phyloP scores from a whole-genome alignment of 30 jellyfish, hydroid and myxozoan genomes.

The Turritopsis dohrnii region DNA sequence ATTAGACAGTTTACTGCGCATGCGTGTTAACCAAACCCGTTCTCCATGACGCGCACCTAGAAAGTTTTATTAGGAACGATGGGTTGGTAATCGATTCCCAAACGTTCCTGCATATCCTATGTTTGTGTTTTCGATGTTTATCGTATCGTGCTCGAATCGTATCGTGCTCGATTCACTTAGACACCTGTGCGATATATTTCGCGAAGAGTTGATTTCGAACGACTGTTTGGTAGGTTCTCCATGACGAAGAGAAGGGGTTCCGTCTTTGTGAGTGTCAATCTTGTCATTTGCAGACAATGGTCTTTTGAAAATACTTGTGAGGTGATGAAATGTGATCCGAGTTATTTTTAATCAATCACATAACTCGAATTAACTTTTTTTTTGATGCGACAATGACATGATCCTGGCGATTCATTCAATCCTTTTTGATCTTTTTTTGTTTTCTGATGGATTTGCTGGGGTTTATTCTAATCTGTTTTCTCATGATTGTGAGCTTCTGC shows the following conservation, averaged over 20 bases:
- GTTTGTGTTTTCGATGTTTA: not conserved
- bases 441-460: not conserved
- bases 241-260: not conserved
- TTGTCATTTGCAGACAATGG: not conserved
- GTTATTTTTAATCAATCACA: not conserved
- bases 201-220: not conserved
- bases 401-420: not conserved
- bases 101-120: too few species aligned
- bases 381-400: not conserved
- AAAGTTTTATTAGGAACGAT: too few species aligned
- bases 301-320: not conserved
- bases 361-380: not conserved
- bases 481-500: not conserved
- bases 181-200: too few species aligned
- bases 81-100: too few species aligned
- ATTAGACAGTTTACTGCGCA: too few species aligned
- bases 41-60: too few species aligned
- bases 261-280: not conserved
- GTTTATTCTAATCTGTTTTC: not conserved
- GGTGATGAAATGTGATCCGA: not conserved
- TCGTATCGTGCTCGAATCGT: not conserved
- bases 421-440: not conserved
- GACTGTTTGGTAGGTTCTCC: not conserved
- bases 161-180: too few species aligned
- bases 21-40: too few species aligned